These are phyloP conservation scores for Grallaria varia DNA, from an alignment of 2,113 vertebrate genomes.

Conservation along the genomic window DNA sequence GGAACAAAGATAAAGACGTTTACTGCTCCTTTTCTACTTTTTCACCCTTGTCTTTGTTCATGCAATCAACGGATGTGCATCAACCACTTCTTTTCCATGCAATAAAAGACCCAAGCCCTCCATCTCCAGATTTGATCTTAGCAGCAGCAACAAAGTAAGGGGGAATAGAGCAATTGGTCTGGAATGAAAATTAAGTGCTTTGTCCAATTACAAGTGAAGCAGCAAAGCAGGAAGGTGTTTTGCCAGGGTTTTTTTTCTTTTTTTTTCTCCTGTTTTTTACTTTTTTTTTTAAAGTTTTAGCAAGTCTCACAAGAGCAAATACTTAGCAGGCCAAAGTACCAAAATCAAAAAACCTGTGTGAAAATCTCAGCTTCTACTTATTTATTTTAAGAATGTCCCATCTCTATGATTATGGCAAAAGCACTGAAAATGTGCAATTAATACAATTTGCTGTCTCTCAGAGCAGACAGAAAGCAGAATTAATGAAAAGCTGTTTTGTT, in stretches of 20 bases:
- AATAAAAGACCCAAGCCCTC: neutral
- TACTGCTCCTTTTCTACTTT: neutral
- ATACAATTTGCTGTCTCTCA: neutral
- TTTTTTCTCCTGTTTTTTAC: neutral
- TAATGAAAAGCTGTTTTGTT: slow-evolving; percentile 26
- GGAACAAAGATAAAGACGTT: neutral
- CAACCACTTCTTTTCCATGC: neutral
- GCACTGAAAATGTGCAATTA: neutral
- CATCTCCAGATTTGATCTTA: neutral
- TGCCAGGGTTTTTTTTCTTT: neutral
- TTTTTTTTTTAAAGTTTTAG: neutral
- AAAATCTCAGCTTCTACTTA: slow-evolving; percentile 3
- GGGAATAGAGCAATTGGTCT: neutral
- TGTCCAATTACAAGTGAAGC: slow-evolving; percentile 20
- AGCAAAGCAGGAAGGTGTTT: slow-evolving; percentile 31
- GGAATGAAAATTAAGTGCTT: neutral
- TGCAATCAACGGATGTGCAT: neutral
- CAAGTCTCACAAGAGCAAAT: neutral
- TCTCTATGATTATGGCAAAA: neutral
- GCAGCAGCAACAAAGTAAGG: neutral
- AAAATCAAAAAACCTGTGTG: neutral
- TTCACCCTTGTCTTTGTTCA: neutral
- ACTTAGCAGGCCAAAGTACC: neutral
- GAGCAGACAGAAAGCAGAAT: neutral
- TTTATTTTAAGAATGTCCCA: neutral